These are phyloP conservation scores for Andricus quercusramuli DNA, from an alignment of 2,888 invertebrate genomes.

Conservation along the genomic window DNA sequence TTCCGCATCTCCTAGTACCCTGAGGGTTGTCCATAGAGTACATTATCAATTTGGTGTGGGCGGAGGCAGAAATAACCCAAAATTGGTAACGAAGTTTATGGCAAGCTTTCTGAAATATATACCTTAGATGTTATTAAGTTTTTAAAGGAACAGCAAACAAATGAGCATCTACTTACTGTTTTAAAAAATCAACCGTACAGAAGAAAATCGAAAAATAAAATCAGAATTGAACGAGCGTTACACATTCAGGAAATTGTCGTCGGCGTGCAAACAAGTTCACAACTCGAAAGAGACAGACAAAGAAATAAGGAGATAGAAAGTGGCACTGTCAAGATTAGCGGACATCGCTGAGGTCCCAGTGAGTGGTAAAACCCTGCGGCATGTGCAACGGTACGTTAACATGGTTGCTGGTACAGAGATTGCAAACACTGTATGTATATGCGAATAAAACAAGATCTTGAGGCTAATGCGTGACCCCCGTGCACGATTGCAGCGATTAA, in stretches of 20 bases:
- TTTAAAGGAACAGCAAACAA: no score
- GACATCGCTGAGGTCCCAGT: conserved; percentile 14
- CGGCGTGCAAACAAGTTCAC: conserved; percentile 16
- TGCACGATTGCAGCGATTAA: conserved; percentile 32
- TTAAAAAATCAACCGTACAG: no score
- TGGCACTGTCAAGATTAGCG: conserved; percentile 35
- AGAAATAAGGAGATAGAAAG: conserved; percentile 24
- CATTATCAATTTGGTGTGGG: no score
- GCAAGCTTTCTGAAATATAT: no score
- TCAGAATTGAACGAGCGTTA: not conserved
- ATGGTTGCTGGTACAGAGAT: conserved; percentile 25
- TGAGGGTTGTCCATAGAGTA: no score
- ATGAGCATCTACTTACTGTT: no score
- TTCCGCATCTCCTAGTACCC: not conserved
- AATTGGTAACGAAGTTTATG: no score
- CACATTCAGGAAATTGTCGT: conserved; percentile 15
- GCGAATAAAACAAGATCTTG: conserved; percentile 39
- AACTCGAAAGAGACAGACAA: conserved; percentile 15
- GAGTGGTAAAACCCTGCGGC: conserved; percentile 31
- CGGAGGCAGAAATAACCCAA: no score
- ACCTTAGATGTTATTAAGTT: no score
- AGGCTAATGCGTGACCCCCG: conserved; percentile 39
- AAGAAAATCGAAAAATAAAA: not conserved
- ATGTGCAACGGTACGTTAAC: conserved; percentile 34
- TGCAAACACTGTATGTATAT: conserved; percentile 38